Conservation (phyloP, 2,113 vertebrate species). For the Laticauda colubrina region DNA sequence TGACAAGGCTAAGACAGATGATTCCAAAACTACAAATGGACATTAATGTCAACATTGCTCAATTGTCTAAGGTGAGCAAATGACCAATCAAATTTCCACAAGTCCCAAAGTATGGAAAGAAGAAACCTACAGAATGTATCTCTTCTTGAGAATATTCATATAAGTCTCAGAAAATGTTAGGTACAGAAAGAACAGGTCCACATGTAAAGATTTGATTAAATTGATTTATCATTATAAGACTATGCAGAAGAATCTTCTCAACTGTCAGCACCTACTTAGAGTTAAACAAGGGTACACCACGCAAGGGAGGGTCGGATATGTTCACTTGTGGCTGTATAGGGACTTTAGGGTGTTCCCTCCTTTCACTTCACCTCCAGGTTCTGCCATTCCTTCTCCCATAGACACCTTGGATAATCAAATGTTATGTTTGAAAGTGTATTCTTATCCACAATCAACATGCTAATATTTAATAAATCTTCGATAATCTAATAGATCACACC, state of each 20-base stretch:
- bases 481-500: background rate
- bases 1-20: background rate
- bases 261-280: too few relatives aligned
- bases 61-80: background rate
- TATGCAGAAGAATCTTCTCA: too few relatives aligned
- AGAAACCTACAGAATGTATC: background rate
- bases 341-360: too few relatives aligned
- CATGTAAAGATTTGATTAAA: background rate
- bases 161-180: background rate
- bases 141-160: background rate
- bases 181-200: background rate
- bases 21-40: background rate
- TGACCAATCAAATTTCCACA: background rate
- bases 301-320: too few relatives aligned
- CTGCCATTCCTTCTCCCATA: background rate
- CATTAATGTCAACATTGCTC: background rate
- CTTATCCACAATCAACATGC: background rate
- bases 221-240: background rate
- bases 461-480: background rate
- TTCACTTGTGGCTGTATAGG: too few relatives aligned
- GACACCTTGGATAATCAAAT: background rate
- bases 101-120: background rate
- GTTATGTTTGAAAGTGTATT: background rate
- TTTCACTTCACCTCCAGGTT: too few relatives aligned
- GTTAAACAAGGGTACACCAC: too few relatives aligned